Conservation (phyloP, 2,888 invertebrate genomes). For the Deilephila porcellus region DNA sequence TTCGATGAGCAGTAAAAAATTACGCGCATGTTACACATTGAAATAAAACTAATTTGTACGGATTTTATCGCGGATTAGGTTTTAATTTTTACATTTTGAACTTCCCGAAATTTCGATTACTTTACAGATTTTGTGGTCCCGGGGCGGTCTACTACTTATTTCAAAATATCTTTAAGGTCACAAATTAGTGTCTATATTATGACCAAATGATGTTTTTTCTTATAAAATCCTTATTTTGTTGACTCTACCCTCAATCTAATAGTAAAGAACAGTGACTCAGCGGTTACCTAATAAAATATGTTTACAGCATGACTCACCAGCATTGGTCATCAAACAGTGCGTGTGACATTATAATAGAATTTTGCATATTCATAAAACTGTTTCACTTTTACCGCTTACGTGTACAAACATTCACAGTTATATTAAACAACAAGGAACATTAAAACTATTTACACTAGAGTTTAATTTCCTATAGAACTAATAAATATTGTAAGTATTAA, state of each 20-base stretch:
- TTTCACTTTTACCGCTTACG: conserved; percentile 1
- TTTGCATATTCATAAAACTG: conserved; percentile 3
- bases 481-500: background rate
- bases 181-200: no score
- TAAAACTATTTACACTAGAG: background rate
- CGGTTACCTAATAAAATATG: background rate
- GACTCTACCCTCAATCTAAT: background rate
- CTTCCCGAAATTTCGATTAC: no score
- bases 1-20: no score
- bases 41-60: no score
- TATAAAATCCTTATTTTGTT: background rate
- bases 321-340: conserved; percentile 5
- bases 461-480: background rate
- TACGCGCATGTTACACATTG: no score
- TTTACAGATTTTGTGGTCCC: no score
- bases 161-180: no score
- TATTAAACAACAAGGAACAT: background rate
- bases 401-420: background rate
- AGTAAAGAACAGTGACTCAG: background rate
- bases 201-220: background rate
- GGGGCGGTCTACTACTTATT: no score
- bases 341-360: conserved; percentile 2
- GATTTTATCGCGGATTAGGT: no score
- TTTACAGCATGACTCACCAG: conserved; percentile 3
- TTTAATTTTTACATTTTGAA: no score